A percentile compares a stretch with the other conserved stretches of the same genome.
Conservation (phyloP, 2,113 vertebrate genomes). For the Tiliqua scincoides region DNA sequence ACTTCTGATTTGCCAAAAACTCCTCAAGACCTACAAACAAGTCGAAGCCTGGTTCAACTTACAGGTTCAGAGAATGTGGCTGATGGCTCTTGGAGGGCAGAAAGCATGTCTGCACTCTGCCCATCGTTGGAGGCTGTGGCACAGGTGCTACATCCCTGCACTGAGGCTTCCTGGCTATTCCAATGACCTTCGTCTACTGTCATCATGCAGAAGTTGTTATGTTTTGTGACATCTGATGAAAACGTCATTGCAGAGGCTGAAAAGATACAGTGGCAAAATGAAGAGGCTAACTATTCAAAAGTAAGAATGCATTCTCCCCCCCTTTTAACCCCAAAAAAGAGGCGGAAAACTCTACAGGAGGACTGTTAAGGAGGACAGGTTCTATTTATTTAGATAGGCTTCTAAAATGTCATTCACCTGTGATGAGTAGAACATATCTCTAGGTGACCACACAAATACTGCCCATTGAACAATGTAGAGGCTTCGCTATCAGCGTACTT, state of each 20-base stretch:
- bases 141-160: conserved; percentile 41
- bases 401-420: neutral
- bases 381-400: neutral
- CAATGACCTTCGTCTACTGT: conserved; percentile 43
- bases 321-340: no score
- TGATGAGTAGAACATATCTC: no score
- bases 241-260: conserved; percentile 29
- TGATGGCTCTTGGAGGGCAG: conserved; percentile 3
- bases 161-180: conserved; percentile 47
- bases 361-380: neutral
- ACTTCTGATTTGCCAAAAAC: neutral
- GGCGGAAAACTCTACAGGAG: no score
- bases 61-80: conserved; percentile 48
- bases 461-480: no score
- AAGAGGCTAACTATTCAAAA: neutral
- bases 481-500: no score
- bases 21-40: no score
- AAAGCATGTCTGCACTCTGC: conserved; percentile 45
- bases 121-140: conserved; percentile 50
- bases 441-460: no score
- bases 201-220: conserved; percentile 48
- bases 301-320: neutral
- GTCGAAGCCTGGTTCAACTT: neutral
- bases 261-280: neutral
- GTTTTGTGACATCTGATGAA: conserved; percentile 37